phyloP scores from a whole-genome alignment of 2,888 invertebrate genomes.

The Agriopis marginaria region DNA sequence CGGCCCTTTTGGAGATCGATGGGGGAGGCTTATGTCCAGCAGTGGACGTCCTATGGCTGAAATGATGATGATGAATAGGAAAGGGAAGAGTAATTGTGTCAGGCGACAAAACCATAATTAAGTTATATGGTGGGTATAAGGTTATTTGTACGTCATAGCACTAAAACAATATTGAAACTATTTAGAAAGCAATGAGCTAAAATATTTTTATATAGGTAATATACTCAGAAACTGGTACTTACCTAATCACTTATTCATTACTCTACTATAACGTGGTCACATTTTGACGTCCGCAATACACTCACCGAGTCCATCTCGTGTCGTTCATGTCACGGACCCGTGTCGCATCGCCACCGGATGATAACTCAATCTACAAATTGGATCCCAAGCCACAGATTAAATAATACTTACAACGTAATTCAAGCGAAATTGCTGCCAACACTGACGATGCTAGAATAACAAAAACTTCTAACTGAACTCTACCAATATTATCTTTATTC shows the following conservation, averaged over 20 bases:
- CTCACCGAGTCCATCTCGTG: conserved; percentile 3
- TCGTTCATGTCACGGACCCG: conserved; percentile 13
- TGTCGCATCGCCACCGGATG: conserved; percentile 29
- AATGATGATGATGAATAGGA: too few species aligned
- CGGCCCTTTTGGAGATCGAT: too few species aligned
- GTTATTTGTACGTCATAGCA: too few species aligned
- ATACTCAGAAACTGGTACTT: neutral
- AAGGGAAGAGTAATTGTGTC: too few species aligned
- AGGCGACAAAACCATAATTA: too few species aligned
- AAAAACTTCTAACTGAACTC: conserved; percentile 42
- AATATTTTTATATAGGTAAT: neutral
- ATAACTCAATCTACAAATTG: conserved; percentile 53
- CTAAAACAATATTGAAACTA: too few species aligned
- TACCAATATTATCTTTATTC: conserved; percentile 32
- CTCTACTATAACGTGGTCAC: conserved; percentile 1
- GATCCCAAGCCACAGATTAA: conserved; percentile 45
- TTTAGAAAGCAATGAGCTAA: neutral
- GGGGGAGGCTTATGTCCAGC: too few species aligned
- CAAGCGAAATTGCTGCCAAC: conserved; percentile 38
- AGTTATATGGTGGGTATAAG: too few species aligned
- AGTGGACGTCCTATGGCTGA: too few species aligned
- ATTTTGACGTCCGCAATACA: conserved; percentile 14
- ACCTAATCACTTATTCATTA: conserved; percentile 18
- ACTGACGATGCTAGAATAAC: conserved; percentile 41
- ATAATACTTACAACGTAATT: conserved; percentile 2